A percentile compares a stretch with the other conserved stretches of the same genome.
Evolutionary conservation across 2,113 vertebrate species (phyloP).

Genomic region (Lepus timidus): DNA sequence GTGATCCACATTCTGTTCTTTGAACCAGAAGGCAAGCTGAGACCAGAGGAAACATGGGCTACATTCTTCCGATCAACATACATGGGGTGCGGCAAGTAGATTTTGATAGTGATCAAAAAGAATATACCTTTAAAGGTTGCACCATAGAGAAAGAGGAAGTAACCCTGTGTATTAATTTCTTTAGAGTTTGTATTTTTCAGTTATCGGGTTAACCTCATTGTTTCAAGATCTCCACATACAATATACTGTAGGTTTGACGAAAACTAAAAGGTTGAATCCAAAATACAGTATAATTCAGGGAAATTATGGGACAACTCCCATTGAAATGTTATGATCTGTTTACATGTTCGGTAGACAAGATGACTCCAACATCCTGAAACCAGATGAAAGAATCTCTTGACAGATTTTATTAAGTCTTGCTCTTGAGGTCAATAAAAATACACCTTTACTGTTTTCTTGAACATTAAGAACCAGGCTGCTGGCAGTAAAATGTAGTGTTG

Average conservation of each 20-base stretch:
- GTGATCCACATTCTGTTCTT: slow-evolving; percentile 44
- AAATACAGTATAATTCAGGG: not conserved
- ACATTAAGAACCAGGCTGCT: not conserved
- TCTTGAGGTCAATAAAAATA: not conserved
- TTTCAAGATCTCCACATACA: slow-evolving; percentile 25
- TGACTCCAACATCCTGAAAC: not conserved
- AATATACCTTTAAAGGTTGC: slow-evolving; percentile 17
- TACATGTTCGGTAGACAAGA: not conserved
- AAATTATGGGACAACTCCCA: not conserved
- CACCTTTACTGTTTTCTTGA: not conserved
- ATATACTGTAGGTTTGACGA: slow-evolving; percentile 21
- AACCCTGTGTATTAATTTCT: not conserved
- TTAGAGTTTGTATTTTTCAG: not conserved
- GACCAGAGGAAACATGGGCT: slow-evolving; percentile 14
- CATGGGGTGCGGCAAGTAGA: not conserved
- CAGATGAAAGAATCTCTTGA: not conserved
- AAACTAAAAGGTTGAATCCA: not conserved
- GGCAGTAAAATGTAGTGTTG: not conserved
- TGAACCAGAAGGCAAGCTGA: slow-evolving; percentile 54
- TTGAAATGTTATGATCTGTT: not conserved
- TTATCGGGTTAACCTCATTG: not conserved
- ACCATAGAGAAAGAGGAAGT: not conserved
- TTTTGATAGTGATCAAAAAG: not conserved
- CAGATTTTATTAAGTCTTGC: not conserved
- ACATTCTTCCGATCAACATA: not conserved